Conservation (phyloP, 1,140 invertebrate genomes). For the Cotesia glomerata region DNA sequence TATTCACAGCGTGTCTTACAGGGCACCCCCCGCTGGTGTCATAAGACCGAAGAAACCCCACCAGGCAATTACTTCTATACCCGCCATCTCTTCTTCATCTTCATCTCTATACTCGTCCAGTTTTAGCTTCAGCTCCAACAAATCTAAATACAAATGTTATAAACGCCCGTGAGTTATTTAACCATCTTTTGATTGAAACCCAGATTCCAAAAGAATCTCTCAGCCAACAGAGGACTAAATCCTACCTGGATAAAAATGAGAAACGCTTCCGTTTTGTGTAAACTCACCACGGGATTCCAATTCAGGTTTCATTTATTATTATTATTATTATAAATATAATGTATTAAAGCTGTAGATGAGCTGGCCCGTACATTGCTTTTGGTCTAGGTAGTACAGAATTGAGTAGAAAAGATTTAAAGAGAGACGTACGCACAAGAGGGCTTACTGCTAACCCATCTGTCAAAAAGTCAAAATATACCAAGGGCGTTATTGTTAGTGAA, state of each 20-base stretch:
- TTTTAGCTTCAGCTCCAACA: neutral
- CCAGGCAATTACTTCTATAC: constrained; percentile 14
- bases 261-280: constrained; percentile 32
- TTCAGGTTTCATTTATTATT: neutral
- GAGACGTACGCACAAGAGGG: constrained; percentile 3
- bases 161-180: neutral
- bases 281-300: constrained; percentile 2
- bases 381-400: neutral
- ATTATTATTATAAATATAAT: constrained; percentile 2
- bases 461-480: constrained; percentile 60
- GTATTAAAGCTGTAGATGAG: neutral
- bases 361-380: neutral
- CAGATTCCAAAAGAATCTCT: neutral
- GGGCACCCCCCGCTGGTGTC: constrained; percentile 14
- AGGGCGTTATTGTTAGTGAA: constrained; percentile 48
- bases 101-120: neutral
- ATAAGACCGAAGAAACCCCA: neutral
- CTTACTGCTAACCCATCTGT: constrained; percentile 49
- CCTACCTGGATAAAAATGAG: constrained; percentile 23
- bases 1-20: constrained; percentile 40
- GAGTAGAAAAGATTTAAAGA: neutral
- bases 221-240: neutral
- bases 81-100: no score
- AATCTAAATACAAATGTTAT: constrained; percentile 10
- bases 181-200: neutral